Evolutionary conservation across 1,140 invertebrate genomes (phyloP), one percentile per base, ranked within the genome.

Genomic region (Polyergus mexicanus): DNA sequence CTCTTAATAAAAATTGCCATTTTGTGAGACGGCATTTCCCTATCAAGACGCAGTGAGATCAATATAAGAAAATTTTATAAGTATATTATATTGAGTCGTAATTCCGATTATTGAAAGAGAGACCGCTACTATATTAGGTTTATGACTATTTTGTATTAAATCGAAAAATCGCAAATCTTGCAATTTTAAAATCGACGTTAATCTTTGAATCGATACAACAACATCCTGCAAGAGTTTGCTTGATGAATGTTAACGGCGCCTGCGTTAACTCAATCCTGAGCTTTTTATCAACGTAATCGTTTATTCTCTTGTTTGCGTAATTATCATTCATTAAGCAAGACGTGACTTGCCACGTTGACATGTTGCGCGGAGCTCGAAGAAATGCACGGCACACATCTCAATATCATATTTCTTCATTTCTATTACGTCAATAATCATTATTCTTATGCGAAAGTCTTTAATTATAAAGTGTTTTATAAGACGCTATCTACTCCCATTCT

Each of bases 381-480:
- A 38, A 54, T 38, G 28, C 65, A 58, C 86, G 77, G 80, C 85
- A 90, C 63, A 88, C 85, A 91, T 92, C 88, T 91, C 86, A 88
- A 89, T 89, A 90, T 71, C 76, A 83, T 89, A 86, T 84, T 90
- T 89, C 86, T 84, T 84, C 47, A 22, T 54, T 51, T 84, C 72
- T 85, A 88, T 90, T 88, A 90, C 71, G 86, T 85, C 89, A 91
- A 91, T 91, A 91, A 92, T 88, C 80, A 51, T 86, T 74, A 84
- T 51, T 85, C 51, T 60, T 56, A 51, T 78, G 41, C 35, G 58
- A 78, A 85, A 71, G 75, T 84, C 75, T 86, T 83, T 85, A 88
- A 91, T 92, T 92, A 92, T 88, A 68, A 90, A 87, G 51, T 85
- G 86, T 92, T 92, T 91, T 87, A 89, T 71, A 87, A 80, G 69